Evolutionary conservation across 1,140 invertebrate species (phyloP).

Genomic region (Anastatus disparis): DNA sequence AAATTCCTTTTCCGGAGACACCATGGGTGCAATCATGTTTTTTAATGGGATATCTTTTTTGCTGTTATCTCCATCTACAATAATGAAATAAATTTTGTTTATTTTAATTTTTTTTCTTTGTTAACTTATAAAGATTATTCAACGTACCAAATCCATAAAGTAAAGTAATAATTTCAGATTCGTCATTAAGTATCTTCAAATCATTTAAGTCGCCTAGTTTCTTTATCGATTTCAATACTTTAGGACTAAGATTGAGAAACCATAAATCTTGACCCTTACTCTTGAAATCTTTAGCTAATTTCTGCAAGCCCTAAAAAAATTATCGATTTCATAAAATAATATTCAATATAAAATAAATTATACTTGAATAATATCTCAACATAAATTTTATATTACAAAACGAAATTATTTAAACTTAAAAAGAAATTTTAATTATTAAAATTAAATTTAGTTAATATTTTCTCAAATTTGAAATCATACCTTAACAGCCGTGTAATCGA

Average conservation of each 20-base stretch:
- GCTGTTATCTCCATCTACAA: slow-evolving; percentile 31
- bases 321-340: not conserved
- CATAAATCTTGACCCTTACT: slow-evolving; percentile 54
- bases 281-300: slow-evolving; percentile 54
- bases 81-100: not conserved
- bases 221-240: slow-evolving; percentile 46
- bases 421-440: not conserved
- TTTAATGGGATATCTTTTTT: slow-evolving; percentile 22
- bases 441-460: no score
- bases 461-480: no score
- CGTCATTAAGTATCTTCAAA: slow-evolving; percentile 50
- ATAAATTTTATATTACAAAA: no score
- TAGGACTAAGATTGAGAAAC: slow-evolving; percentile 55
- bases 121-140: not conserved
- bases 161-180: slow-evolving; percentile 47
- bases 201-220: slow-evolving; percentile 45
- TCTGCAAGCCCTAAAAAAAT: slow-evolving; percentile 60
- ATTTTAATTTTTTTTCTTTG: no score
- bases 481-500: slow-evolving; percentile 74
- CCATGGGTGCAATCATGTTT: not conserved
- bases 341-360: no score
- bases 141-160: slow-evolving; percentile 24
- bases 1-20: slow-evolving; percentile 13
- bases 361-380: not conserved
- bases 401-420: no score